A percentile compares a stretch with the other conserved stretches of the same genome.
phyloP scores from a whole-genome alignment of 2,888 invertebrate genomes.

The Chirona hameri region DNA sequence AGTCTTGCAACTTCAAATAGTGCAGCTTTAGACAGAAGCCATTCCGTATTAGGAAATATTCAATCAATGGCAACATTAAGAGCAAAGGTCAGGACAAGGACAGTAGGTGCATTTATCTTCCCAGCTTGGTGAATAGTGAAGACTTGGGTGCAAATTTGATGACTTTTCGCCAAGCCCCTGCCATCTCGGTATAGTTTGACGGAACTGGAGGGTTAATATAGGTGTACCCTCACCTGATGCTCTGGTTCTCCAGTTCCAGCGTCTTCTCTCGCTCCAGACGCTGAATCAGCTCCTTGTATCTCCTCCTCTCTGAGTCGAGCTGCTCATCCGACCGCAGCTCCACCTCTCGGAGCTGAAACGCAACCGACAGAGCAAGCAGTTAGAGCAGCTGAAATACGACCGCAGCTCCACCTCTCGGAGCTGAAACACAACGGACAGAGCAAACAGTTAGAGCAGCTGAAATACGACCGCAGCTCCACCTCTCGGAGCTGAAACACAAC shows the following conservation, averaged over 20 bases:
- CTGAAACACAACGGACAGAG: slow-evolving; percentile 48
- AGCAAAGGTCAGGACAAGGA: too few species aligned
- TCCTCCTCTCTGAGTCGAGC: slow-evolving; percentile 74
- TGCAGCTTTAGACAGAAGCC: too few species aligned
- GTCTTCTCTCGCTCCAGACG: slow-evolving; percentile 80
- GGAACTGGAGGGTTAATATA: too few species aligned
- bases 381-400: slow-evolving; percentile 52
- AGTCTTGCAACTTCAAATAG: too few species aligned
- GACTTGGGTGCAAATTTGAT: too few species aligned
- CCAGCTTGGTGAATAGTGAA: too few species aligned
- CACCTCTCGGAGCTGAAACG: slow-evolving; percentile 68
- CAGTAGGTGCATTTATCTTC: too few species aligned
- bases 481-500: neutral
- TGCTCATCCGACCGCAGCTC: slow-evolving; percentile 71
- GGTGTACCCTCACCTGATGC: slow-evolving; percentile 44
- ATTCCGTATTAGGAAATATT: too few species aligned
- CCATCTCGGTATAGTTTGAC: too few species aligned
- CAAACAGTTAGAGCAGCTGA: neutral
- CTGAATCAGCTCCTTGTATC: slow-evolving; percentile 62
- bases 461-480: neutral
- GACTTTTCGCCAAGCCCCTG: too few species aligned
- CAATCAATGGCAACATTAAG: too few species aligned
- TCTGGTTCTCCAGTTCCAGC: slow-evolving; percentile 65
- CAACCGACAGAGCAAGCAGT: neutral
- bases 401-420: slow-evolving; percentile 74